Percentiles rank a stretch among this genome's conserved stretches.
Evolutionary conservation across 2,888 invertebrate species (phyloP).

Genomic region (Luperina testacea): DNA sequence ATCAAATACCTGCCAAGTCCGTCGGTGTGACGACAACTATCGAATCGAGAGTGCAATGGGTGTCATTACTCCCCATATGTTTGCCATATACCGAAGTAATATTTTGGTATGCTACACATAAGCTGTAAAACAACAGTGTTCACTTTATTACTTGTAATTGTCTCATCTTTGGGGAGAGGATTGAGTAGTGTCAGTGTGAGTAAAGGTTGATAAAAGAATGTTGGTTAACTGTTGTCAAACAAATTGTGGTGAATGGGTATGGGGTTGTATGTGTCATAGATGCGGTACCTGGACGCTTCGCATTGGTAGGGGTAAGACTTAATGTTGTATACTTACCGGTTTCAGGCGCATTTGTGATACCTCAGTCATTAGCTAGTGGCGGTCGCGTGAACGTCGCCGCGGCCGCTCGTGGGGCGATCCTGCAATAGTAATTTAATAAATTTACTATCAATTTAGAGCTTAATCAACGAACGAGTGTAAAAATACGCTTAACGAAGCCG

Average conservation of each 20-base stretch:
- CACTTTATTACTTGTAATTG: slow-evolving; percentile 86
- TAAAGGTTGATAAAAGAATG: slow-evolving; percentile 58
- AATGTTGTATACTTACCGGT: slow-evolving; percentile 84
- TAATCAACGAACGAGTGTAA: background rate
- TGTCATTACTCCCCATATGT: slow-evolving; percentile 83
- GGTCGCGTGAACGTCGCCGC: slow-evolving; percentile 87
- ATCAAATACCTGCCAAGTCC: slow-evolving; percentile 90
- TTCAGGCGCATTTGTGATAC: slow-evolving; percentile 89
- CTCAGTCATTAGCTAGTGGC: slow-evolving; percentile 88
- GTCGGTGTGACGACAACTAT: slow-evolving; percentile 89
- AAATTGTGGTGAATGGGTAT: slow-evolving; percentile 43
- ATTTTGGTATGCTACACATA: slow-evolving; percentile 87
- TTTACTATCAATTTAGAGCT: background rate
- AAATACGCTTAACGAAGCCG: background rate
- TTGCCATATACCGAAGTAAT: slow-evolving; percentile 88
- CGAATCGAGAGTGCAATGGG: slow-evolving; percentile 86
- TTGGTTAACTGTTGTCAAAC: slow-evolving; percentile 53
- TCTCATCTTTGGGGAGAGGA: slow-evolving; percentile 73
- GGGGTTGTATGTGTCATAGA: slow-evolving; percentile 55
- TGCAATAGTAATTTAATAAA: slow-evolving; percentile 48
- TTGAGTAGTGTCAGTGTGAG: slow-evolving; percentile 65
- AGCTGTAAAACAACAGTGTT: slow-evolving; percentile 89
- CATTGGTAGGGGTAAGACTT: slow-evolving; percentile 50
- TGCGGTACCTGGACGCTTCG: slow-evolving; percentile 58
- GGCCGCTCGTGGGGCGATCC: slow-evolving; percentile 85